Evolutionary conservation across 1,140 invertebrate genomes (phyloP).

Genomic region (Contarinia nasturtii): DNA sequence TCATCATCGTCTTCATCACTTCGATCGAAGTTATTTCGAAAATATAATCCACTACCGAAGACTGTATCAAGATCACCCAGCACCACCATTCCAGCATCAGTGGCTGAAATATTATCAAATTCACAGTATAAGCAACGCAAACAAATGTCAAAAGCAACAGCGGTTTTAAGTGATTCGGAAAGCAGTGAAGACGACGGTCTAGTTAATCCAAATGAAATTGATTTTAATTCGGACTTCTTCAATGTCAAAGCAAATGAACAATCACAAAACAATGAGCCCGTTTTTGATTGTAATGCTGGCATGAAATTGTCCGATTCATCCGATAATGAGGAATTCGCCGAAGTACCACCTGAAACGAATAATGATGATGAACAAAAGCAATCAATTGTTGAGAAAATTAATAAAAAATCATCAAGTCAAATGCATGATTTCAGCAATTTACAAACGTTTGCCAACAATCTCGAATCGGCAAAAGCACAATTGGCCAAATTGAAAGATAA

Average conservation of each 20-base stretch:
- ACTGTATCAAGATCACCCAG: too few species aligned
- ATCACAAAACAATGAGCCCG: constrained; percentile 9
- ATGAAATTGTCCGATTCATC: constrained; percentile 15
- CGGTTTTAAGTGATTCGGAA: constrained; percentile 8
- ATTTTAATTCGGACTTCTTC: constrained; percentile 21
- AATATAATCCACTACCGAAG: too few species aligned
- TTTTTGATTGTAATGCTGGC: constrained; percentile 21
- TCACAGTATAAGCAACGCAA: too few species aligned
- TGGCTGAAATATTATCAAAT: too few species aligned
- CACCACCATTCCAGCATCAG: too few species aligned
- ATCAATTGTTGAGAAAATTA: neutral
- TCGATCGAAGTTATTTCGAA: too few species aligned
- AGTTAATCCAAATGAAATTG: constrained; percentile 19
- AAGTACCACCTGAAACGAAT: constrained; percentile 3
- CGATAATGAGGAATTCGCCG: constrained; percentile 16
- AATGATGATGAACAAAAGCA: neutral
- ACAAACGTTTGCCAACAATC: constrained; percentile 14
- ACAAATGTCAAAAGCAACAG: too few species aligned
- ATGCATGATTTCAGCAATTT: too few species aligned
- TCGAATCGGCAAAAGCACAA: constrained; percentile 20
- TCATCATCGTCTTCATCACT: too few species aligned
- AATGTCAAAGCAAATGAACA: constrained; percentile 3
- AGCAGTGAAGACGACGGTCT: constrained; percentile 19
- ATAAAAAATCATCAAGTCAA: neutral
- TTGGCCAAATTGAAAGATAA: constrained; percentile 27